A percentile compares a stretch with the other conserved stretches of the same genome.
Evolutionary conservation across 1,140 invertebrate species (phyloP).

Genomic region (Neoseiulus cucumeris): DNA sequence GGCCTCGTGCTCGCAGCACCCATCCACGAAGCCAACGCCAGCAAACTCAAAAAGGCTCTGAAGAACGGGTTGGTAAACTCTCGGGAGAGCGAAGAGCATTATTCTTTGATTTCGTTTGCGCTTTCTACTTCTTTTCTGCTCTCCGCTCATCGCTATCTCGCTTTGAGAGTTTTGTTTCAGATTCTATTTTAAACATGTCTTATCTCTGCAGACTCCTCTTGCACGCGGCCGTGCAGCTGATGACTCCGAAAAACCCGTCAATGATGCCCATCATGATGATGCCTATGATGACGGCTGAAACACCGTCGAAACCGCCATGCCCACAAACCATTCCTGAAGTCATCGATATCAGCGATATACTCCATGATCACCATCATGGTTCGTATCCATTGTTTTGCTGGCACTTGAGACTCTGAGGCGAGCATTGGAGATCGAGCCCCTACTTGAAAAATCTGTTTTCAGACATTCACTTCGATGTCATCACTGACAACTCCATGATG

Average conservation of each 20-base stretch:
- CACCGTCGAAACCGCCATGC: not conserved
- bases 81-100: no score
- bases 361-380: constrained; percentile 3
- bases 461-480: not conserved
- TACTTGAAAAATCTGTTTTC: not conserved
- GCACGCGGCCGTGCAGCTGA: not conserved
- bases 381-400: not conserved
- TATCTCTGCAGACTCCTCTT: not conserved
- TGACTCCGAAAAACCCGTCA: not conserved
- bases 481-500: constrained; percentile 7
- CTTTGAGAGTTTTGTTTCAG: no score
- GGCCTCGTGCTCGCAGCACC: not conserved
- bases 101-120: no score
- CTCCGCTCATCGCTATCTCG: no score
- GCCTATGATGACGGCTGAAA: not conserved
- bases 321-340: not conserved
- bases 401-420: not conserved
- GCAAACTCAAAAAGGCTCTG: not conserved
- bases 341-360: not conserved
- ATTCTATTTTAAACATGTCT: no score
- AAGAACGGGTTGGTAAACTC: not conserved
- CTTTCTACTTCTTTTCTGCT: no score
- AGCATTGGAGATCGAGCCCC: not conserved
- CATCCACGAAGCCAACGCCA: not conserved
- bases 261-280: not conserved